phyloP scores from a whole-genome alignment of 92 coral and sea anemone species.

The Porites lobata region DNA sequence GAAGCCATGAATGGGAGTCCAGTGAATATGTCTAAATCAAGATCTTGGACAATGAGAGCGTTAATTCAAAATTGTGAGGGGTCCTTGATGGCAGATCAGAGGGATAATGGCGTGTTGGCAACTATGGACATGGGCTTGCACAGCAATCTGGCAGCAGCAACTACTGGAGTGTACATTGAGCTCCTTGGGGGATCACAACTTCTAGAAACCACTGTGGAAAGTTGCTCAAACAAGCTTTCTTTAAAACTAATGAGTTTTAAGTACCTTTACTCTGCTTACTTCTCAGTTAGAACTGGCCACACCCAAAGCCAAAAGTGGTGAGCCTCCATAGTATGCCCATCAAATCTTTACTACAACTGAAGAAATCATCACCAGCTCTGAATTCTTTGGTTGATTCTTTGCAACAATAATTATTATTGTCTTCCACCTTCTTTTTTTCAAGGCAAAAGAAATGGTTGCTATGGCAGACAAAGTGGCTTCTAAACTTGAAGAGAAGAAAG shows the following conservation, averaged over 20 bases:
- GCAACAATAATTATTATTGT: background rate
- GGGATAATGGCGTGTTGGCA: background rate
- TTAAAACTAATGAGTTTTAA: too few relatives aligned
- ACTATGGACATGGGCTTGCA: background rate
- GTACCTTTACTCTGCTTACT: too few relatives aligned
- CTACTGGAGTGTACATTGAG: too few relatives aligned
- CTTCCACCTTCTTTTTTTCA: background rate
- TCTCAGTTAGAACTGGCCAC: too few relatives aligned
- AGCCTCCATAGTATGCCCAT: too few relatives aligned
- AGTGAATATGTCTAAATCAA: background rate
- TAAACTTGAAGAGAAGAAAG: constrained; percentile 95
- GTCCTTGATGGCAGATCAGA: background rate
- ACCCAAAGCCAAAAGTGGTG: too few relatives aligned
- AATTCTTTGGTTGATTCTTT: background rate
- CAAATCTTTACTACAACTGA: background rate
- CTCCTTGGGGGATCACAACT: too few relatives aligned
- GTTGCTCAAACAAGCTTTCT: too few relatives aligned
- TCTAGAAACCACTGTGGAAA: too few relatives aligned
- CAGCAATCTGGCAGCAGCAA: too few relatives aligned
- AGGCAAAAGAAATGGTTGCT: constrained; percentile 99
- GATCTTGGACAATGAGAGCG: background rate
- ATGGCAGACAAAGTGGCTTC: constrained; percentile 98
- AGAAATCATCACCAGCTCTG: background rate
- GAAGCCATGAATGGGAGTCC: background rate
- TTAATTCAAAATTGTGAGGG: background rate